Conservation (phyloP, 1,140 invertebrate genomes). For the Drosophila mayri region DNA sequence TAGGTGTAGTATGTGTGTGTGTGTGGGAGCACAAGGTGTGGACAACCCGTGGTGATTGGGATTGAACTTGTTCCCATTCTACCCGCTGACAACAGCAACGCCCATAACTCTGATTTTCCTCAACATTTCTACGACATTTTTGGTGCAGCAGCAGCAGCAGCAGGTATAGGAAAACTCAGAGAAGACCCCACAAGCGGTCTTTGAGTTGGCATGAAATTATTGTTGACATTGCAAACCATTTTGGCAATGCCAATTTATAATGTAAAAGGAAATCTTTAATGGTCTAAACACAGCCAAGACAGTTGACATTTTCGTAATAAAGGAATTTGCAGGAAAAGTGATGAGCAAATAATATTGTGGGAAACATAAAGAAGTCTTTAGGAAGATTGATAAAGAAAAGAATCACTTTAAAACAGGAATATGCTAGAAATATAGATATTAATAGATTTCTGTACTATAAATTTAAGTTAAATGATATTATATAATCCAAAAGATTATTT, state of each 20-base stretch:
- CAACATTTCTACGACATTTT: slow-evolving; percentile 6
- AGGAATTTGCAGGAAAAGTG: slow-evolving; percentile 25
- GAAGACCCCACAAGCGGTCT: slow-evolving; percentile 66
- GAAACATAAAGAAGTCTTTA: neutral
- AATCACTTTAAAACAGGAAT: neutral
- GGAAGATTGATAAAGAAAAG: neutral
- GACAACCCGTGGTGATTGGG: slow-evolving; percentile 73
- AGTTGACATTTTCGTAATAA: slow-evolving; percentile 12
- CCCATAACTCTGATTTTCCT: slow-evolving; percentile 63
- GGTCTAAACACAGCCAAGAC: neutral
- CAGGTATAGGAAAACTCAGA: slow-evolving; percentile 25
- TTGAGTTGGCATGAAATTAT: slow-evolving; percentile 67
- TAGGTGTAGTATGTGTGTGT: neutral
- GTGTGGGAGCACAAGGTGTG: slow-evolving; percentile 76
- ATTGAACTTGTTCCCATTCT: slow-evolving; percentile 51
- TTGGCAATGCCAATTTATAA: slow-evolving; percentile 46
- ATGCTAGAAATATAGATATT: neutral
- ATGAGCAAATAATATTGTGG: slow-evolving; percentile 10
- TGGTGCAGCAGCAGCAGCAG: slow-evolving; percentile 39
- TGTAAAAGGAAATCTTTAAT: slow-evolving; percentile 11
- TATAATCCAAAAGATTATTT: neutral
- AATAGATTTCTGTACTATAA: no score
- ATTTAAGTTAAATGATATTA: neutral
- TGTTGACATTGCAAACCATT: slow-evolving; percentile 77
- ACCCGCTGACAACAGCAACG: slow-evolving; percentile 75